Evolutionary conservation across 2,797 vertebrate species (phyloP).

Genomic region (Petrocephalus schoutedeni): DNA sequence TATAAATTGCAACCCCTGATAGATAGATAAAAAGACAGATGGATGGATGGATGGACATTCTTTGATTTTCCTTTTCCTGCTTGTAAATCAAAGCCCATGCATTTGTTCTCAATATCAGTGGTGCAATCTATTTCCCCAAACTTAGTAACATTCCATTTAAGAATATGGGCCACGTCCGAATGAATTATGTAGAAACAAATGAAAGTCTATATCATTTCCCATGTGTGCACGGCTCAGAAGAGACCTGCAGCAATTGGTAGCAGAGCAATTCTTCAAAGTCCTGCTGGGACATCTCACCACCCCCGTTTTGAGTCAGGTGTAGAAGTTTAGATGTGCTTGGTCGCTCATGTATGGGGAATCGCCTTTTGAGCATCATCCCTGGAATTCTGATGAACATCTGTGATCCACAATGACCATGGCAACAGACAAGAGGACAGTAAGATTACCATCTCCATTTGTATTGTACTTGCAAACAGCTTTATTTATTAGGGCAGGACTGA

Average conservation of each 20-base stretch:
- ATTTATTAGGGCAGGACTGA: neutral
- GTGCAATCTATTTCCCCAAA: neutral
- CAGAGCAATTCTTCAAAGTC: slow-evolving; percentile 3
- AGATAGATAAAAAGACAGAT: neutral
- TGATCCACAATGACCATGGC: neutral
- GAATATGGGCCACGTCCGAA: slow-evolving; percentile 32
- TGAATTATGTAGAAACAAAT: slow-evolving; percentile 32
- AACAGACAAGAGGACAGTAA: neutral
- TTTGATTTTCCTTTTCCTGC: neutral
- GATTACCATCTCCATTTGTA: neutral
- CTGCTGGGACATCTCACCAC: neutral
- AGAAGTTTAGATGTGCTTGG: neutral
- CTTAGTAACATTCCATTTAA: slow-evolving; percentile 21
- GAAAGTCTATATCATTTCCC: slow-evolving; percentile 27
- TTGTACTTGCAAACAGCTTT: neutral
- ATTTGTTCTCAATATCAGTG: neutral
- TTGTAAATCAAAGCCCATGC: slow-evolving; percentile 16
- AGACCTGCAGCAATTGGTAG: slow-evolving; percentile 12
- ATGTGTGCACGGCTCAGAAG: slow-evolving; percentile 19
- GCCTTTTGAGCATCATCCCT: neutral
- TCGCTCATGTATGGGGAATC: neutral
- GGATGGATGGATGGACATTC: neutral
- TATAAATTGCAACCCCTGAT: neutral
- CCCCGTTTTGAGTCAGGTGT: neutral
- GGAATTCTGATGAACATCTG: neutral